A percentile compares a stretch with the other conserved stretches of the same genome.
phyloP scores from a whole-genome alignment of 2,113 vertebrate species.

The Peromyscus leucopus region DNA sequence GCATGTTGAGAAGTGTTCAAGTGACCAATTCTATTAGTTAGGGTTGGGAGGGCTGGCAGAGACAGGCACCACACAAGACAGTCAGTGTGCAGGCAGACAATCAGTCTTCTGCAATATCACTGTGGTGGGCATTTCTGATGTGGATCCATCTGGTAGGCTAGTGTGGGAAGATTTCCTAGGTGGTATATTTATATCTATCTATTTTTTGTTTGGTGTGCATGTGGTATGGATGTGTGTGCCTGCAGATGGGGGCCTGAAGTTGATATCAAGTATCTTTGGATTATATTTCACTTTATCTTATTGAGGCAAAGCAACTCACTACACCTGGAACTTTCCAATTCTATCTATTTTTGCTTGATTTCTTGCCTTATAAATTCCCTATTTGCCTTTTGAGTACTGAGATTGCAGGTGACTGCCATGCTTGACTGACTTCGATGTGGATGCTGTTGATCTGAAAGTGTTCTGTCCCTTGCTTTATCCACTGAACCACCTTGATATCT shows the following conservation, averaged over 20 bases:
- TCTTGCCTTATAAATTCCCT: not conserved
- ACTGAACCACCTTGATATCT: not conserved
- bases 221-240: not conserved
- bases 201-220: not conserved
- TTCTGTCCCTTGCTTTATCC: not conserved
- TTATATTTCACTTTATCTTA: not conserved
- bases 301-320: too few species aligned
- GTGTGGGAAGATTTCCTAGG: not conserved
- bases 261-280: not conserved
- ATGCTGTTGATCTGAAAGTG: not conserved
- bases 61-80: not conserved
- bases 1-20: conserved; percentile 37
- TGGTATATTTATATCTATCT: not conserved
- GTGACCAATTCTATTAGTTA: conserved; percentile 43
- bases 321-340: not conserved
- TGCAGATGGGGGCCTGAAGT: not conserved
- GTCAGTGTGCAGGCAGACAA: not conserved
- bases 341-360: not conserved
- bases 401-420: not conserved
- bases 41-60: not conserved
- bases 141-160: not conserved
- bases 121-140: not conserved
- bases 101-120: not conserved
- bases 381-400: not conserved
- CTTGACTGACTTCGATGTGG: not conserved